Evolutionary conservation across 2,888 invertebrate species (phyloP).

Genomic region (Acrocyrtus sp.): DNA sequence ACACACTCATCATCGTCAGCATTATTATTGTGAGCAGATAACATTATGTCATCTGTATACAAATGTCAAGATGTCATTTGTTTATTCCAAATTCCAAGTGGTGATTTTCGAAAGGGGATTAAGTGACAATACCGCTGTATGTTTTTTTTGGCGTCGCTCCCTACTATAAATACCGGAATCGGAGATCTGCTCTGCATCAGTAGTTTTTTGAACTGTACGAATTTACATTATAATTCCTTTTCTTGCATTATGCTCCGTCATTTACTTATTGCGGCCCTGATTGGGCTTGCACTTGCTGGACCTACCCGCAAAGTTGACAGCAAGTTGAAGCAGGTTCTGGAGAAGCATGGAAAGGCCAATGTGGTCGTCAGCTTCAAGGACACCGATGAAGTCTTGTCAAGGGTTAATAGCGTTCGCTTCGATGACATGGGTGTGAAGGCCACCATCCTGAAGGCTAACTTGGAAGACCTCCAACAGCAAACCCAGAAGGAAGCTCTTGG

Average conservation of each 20-base stretch:
- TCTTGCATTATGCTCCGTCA: conserved; percentile 32
- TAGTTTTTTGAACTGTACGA: too few species aligned
- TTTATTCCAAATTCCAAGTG: too few species aligned
- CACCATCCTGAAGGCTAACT: conserved; percentile 20
- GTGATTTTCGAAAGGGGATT: too few species aligned
- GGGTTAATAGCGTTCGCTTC: conserved; percentile 7
- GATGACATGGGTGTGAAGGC: conserved; percentile 22
- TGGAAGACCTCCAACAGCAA: conserved; percentile 14
- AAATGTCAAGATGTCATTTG: too few species aligned
- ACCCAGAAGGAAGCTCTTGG: conserved; percentile 21
- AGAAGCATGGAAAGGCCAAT: conserved; percentile 9
- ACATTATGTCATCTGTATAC: too few species aligned
- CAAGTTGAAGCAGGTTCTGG: neutral
- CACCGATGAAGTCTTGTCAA: conserved; percentile 2
- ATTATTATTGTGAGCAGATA: too few species aligned
- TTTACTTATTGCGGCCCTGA: conserved; percentile 23
- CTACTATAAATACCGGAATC: too few species aligned
- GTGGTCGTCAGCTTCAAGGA: conserved; percentile 25
- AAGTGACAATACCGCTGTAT: too few species aligned
- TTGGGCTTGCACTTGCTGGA: conserved; percentile 24
- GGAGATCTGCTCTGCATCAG: too few species aligned
- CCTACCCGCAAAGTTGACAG: conserved; percentile 28
- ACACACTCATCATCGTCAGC: too few species aligned
- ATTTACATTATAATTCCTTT: too few species aligned
- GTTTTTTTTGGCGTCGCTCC: too few species aligned